Percentiles rank a stretch among this genome's conserved stretches.
Conservation (phyloP, 2,113 vertebrate species). For the Chlamydotis undulata region DNA sequence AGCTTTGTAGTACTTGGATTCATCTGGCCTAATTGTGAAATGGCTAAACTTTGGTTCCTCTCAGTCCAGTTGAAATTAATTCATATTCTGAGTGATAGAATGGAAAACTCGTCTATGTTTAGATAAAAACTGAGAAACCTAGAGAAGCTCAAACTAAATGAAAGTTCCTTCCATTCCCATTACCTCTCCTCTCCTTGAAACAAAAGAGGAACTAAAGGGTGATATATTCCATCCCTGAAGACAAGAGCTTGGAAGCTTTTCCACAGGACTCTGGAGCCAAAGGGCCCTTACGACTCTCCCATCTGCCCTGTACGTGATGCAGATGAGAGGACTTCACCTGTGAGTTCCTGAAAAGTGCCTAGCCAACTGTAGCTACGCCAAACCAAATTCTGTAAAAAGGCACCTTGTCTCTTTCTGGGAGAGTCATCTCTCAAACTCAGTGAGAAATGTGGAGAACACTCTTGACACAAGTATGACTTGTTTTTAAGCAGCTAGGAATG, state of each 20-base stretch:
- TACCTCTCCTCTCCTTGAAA: background rate
- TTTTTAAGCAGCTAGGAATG: background rate
- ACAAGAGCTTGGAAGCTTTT: background rate
- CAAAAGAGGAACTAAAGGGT: background rate
- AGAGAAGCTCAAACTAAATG: background rate
- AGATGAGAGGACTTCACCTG: background rate
- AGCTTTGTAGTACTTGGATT: background rate
- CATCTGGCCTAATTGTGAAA: background rate
- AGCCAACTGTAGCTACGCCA: background rate
- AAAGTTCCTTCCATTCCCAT: background rate
- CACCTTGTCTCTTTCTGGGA: background rate
- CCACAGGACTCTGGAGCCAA: background rate
- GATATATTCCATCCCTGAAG: background rate
- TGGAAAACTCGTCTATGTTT: background rate
- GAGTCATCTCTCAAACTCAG: background rate
- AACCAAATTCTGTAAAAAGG: background rate
- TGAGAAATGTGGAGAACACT: background rate
- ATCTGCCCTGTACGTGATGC: background rate
- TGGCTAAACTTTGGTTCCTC: background rate
- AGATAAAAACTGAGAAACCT: background rate
- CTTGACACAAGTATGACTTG: background rate
- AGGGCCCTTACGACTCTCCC: background rate
- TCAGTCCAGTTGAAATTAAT: background rate
- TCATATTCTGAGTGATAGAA: background rate
- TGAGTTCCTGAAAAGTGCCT: background rate